phyloP scores from a whole-genome alignment of 2,888 invertebrate genomes.

The Cosmia trapezina region DNA sequence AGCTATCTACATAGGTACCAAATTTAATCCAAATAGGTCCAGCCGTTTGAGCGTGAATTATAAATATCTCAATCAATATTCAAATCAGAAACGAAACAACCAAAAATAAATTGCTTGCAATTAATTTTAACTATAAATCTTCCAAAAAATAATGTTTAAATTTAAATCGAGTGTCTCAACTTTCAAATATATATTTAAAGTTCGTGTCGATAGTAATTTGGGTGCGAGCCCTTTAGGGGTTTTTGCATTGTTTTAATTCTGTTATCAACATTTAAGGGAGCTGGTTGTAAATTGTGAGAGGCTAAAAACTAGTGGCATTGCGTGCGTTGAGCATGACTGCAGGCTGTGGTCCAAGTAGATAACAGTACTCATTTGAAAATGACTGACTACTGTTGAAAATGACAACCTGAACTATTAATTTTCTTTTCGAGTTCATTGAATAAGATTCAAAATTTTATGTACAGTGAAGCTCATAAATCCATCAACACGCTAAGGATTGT shows the following conservation, averaged over 20 bases:
- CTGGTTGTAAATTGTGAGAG: slow-evolving; percentile 73
- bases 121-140: slow-evolving; percentile 36
- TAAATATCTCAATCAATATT: slow-evolving; percentile 36
- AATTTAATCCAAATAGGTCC: too few species aligned
- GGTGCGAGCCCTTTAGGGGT: slow-evolving; percentile 55
- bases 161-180: slow-evolving; percentile 46
- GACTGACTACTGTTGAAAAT: too few species aligned
- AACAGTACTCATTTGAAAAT: not conserved
- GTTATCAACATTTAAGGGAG: slow-evolving; percentile 78
- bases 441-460: too few species aligned
- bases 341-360: slow-evolving; percentile 60
- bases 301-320: slow-evolving; percentile 81
- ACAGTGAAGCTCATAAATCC: too few species aligned
- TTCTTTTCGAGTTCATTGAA: not conserved
- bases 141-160: slow-evolving; percentile 30
- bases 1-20: too few species aligned
- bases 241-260: slow-evolving; percentile 71
- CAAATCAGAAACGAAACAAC: slow-evolving; percentile 8
- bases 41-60: too few species aligned
- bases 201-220: slow-evolving; percentile 67
- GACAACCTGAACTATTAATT: not conserved
- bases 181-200: slow-evolving; percentile 56
- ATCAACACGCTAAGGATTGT: too few species aligned
- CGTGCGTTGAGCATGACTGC: slow-evolving; percentile 71
- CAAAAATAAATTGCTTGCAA: slow-evolving; percentile 18